These are phyloP conservation scores for Timema cristinae DNA, from an alignment of 2,888 invertebrate species.

Conservation along the genomic window DNA sequence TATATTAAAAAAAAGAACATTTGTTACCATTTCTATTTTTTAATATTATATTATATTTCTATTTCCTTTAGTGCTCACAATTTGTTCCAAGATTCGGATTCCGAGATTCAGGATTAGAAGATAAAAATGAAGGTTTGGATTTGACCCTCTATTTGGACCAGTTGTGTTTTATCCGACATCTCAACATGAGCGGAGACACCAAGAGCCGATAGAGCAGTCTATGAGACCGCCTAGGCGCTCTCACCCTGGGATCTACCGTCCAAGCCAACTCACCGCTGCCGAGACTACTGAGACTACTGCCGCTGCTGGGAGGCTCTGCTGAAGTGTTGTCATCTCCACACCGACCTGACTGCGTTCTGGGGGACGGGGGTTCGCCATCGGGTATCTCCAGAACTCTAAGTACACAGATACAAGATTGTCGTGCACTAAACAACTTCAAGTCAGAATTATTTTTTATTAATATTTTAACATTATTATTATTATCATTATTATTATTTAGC, in stretches of 20 bases:
- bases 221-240: no score
- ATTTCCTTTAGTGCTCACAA: no score
- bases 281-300: slow-evolving; percentile 67
- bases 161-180: background rate
- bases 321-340: slow-evolving; percentile 28
- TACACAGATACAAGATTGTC: background rate
- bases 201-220: background rate
- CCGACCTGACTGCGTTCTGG: slow-evolving; percentile 47
- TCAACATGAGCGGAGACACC: background rate
- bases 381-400: slow-evolving; percentile 52
- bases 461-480: background rate
- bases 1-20: no score
- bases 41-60: no score
- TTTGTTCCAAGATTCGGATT: no score
- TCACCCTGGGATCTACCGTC: no score
- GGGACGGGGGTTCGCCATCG: slow-evolving; percentile 69
- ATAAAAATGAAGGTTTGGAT: no score
- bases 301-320: slow-evolving; percentile 40
- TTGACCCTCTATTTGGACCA: no score
- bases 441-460: background rate
- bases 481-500: no score
- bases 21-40: no score
- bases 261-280: slow-evolving; percentile 48
- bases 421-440: no score
- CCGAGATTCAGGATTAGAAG: no score